Evolutionary conservation across 2,797 vertebrate genomes (phyloP), one percentile per base, ranked within the genome.

Genomic region (Pyrocephalus nanus): DNA sequence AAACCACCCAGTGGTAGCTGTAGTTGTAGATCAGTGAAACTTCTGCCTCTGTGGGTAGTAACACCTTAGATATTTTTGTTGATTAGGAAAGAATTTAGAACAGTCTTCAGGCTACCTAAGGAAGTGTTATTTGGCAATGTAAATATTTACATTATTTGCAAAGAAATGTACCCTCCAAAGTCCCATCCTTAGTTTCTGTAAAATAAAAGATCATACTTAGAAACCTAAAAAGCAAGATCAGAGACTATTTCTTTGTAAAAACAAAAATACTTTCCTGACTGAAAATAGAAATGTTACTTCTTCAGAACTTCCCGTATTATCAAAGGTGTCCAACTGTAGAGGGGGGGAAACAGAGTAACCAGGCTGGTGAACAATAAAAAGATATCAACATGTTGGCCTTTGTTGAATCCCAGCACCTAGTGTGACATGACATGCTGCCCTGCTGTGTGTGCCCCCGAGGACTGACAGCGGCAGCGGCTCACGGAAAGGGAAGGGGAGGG

Each of bases 341-440:
- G 70, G 77, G 90, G 90, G 88, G 60, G 83, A 81, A 94, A 62
- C 7, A 30, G 95, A 91, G 95, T 89, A 95, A 93, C 85, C 92
- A 90, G 92, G 94, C 93, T 94, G 94, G 92, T 54, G 79, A 95
- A 88, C 95, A 97, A 97, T 97, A 97, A 97, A 98, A 97, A 97
- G 96, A 97, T 97, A 97, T 97, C 97, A 97, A 88, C 96, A 95
- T 96, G 97, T 97, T 95, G 73, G 97, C 90, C 96, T 98, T 97
- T 97, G 97, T 97, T 96, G 94, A 38, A 92, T 97, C 95, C 23
- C 97, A 97, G 97, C 96, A 96, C 97, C 97, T 96, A 88, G 96
- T 94, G 97, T 97, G 97, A 97, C 95, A 96, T 92, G 89, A 98
- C 97, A 98, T 94, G 97, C 73, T 74, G 18, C 66, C 97, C 97